phyloP scores from a whole-genome alignment of 2,888 invertebrate genomes.

The Cephus spinipes region DNA sequence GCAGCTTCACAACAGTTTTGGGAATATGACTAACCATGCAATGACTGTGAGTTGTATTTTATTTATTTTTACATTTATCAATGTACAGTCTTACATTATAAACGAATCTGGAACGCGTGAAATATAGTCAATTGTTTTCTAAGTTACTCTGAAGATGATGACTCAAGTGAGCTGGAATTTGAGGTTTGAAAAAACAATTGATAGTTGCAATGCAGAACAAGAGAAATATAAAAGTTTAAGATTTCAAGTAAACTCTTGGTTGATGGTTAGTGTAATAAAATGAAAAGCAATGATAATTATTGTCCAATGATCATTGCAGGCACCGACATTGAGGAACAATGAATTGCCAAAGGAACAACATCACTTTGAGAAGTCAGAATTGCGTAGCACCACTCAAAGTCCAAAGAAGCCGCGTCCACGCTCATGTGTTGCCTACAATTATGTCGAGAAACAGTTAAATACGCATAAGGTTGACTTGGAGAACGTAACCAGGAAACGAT shows the following conservation, averaged over 20 bases:
- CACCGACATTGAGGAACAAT: constrained; percentile 40
- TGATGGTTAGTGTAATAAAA: background rate
- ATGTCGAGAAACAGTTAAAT: constrained; percentile 68
- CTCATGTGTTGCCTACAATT: constrained; percentile 75
- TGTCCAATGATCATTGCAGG: constrained; percentile 21
- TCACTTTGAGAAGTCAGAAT: constrained; percentile 38
- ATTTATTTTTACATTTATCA: background rate
- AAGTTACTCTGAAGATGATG: background rate
- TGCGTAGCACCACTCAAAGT: constrained; percentile 42
- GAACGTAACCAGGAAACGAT: constrained; percentile 73
- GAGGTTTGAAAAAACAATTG: background rate
- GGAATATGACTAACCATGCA: constrained; percentile 73
- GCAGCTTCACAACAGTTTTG: constrained; percentile 81
- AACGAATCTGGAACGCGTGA: background rate
- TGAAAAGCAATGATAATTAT: background rate
- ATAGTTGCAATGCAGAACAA: background rate
- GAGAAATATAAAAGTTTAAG: background rate
- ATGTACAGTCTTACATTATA: background rate
- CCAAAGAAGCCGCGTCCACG: constrained; percentile 74
- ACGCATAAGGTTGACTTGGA: constrained; percentile 68
- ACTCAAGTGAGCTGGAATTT: background rate
- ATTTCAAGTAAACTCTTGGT: background rate
- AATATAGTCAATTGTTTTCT: background rate
- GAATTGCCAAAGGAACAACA: constrained; percentile 35
- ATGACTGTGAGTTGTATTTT: constrained; percentile 65